phyloP scores from a whole-genome alignment of 2,888 invertebrate species.

The Melanostoma mellinum region DNA sequence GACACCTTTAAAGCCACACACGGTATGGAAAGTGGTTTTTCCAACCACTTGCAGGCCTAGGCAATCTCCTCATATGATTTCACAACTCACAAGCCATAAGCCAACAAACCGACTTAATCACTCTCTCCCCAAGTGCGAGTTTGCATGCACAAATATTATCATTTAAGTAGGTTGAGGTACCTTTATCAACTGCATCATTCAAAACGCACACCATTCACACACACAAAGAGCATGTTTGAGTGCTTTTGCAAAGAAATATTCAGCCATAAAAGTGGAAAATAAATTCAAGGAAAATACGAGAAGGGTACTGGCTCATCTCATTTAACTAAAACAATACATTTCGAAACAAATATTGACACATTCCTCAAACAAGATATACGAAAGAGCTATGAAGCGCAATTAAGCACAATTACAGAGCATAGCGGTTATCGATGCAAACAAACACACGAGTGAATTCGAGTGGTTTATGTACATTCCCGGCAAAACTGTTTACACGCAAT shows the following conservation, averaged over 20 bases:
- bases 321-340: slow-evolving; percentile 31
- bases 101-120: slow-evolving; percentile 36
- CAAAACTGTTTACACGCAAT: slow-evolving; percentile 31
- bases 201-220: slow-evolving; percentile 13
- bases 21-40: too few relatives aligned
- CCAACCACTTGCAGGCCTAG: too few relatives aligned
- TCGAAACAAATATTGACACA: slow-evolving; percentile 43
- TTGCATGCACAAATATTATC: slow-evolving; percentile 43
- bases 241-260: slow-evolving; percentile 2
- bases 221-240: background rate
- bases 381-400: slow-evolving; percentile 52
- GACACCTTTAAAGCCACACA: too few relatives aligned
- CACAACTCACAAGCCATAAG: slow-evolving; percentile 7
- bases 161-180: background rate
- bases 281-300: background rate
- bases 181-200: slow-evolving; percentile 46
- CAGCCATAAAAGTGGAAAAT: slow-evolving; percentile 19
- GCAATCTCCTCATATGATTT: background rate
- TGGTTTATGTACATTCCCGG: slow-evolving; percentile 50
- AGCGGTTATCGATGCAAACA: slow-evolving; percentile 50
- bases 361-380: slow-evolving; percentile 56
- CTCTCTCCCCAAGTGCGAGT: slow-evolving; percentile 14
- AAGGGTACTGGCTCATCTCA: slow-evolving; percentile 20
- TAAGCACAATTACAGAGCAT: slow-evolving; percentile 57
- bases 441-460: background rate